Evolutionary conservation across 1,140 invertebrate species (phyloP).

Genomic region (Temnothorax nylanderi): DNA sequence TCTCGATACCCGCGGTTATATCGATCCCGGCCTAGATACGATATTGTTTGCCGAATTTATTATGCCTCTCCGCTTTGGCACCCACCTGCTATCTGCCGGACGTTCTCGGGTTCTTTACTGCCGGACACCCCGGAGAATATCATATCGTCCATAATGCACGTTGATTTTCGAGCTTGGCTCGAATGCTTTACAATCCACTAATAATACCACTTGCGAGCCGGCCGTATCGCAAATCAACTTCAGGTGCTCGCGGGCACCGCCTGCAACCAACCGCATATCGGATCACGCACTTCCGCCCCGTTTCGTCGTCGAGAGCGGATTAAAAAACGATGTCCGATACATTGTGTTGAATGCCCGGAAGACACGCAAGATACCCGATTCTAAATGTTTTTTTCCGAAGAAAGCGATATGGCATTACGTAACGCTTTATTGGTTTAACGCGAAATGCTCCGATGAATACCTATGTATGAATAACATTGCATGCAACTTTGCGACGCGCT

Average conservation of each 20-base stretch:
- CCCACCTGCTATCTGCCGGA: background rate
- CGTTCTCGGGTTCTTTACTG: too few species aligned
- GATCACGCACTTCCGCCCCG: slow-evolving; percentile 16
- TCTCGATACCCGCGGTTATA: background rate
- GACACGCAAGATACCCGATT: background rate
- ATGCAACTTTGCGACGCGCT: background rate
- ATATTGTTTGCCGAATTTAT: slow-evolving; percentile 46
- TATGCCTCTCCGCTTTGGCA: background rate
- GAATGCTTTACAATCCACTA: slow-evolving; percentile 53
- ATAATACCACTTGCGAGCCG: slow-evolving; percentile 37
- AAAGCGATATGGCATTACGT: background rate
- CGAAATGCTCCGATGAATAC: background rate
- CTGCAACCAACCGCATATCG: slow-evolving; percentile 1
- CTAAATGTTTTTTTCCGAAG: background rate
- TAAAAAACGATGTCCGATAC: background rate
- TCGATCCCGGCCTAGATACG: slow-evolving; percentile 34
- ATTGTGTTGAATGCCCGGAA: background rate
- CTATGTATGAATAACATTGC: too few species aligned
- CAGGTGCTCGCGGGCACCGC: slow-evolving; percentile 9
- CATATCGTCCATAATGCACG: background rate
- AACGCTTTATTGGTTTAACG: slow-evolving; percentile 25
- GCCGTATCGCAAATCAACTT: slow-evolving; percentile 46
- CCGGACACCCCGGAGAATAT: background rate
- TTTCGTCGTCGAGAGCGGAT: slow-evolving; percentile 19
- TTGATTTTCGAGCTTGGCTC: slow-evolving; percentile 20